phyloP scores from a whole-genome alignment of 1,140 invertebrate genomes.

The Hypsibius dujardini region DNA sequence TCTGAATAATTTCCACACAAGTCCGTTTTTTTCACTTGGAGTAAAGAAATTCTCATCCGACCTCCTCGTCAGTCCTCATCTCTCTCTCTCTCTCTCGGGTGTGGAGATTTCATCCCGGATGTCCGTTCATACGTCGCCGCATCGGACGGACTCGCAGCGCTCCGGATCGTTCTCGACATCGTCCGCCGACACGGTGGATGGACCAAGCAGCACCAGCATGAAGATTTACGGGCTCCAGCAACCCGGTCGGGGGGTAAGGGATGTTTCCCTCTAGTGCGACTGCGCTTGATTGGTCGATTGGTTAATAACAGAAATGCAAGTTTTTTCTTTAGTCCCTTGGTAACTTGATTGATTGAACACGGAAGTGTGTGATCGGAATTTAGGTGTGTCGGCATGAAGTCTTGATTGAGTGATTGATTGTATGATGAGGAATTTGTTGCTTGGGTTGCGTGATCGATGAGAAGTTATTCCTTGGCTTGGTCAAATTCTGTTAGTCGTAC shows the following conservation, averaged over 20 bases:
- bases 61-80: no score
- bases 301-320: no score
- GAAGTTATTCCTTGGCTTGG: no score
- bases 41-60: no score
- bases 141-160: background rate
- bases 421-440: background rate
- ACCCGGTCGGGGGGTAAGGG: background rate
- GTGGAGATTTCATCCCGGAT: background rate
- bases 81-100: no score
- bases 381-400: background rate
- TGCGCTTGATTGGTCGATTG: background rate
- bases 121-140: constrained; percentile 1
- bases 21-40: no score
- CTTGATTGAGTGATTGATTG: background rate
- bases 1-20: no score
- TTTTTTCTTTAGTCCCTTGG: background rate
- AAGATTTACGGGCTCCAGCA: constrained; percentile 13
- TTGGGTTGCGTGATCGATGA: no score
- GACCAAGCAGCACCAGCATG: background rate
- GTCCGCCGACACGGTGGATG: background rate
- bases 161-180: background rate
- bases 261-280: background rate
- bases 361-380: background rate
- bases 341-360: background rate
- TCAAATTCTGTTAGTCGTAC: no score